Evolutionary conservation across 2,113 vertebrate genomes (phyloP).

Genomic region (Aspidoscelis tigris): DNA sequence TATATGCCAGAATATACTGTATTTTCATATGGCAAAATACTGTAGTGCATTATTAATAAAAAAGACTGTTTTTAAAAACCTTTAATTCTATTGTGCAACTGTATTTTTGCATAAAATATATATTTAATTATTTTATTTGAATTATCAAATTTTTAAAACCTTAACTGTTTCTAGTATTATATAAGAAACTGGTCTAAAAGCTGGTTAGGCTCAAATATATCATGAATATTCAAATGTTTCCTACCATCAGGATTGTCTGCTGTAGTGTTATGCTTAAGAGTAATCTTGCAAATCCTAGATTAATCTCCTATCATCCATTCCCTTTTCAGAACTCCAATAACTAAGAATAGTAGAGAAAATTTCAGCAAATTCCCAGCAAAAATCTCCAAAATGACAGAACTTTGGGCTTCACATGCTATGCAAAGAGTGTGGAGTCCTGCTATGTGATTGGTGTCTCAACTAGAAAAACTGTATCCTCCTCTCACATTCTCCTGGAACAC

Average conservation of each 20-base stretch:
- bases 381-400: too few relatives aligned
- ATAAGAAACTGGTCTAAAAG: neutral
- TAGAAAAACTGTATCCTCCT: too few relatives aligned
- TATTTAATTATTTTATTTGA: neutral
- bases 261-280: too few relatives aligned
- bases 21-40: neutral
- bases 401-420: too few relatives aligned
- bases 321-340: too few relatives aligned
- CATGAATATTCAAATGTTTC: neutral
- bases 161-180: neutral
- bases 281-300: too few relatives aligned
- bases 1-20: too few relatives aligned
- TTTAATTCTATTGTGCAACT: neutral
- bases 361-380: too few relatives aligned
- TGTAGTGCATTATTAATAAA: neutral
- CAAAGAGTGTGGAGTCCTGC: neutral
- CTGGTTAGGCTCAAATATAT: neutral
- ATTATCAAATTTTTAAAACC: neutral
- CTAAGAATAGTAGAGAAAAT: too few relatives aligned
- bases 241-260: too few relatives aligned
- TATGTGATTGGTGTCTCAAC: neutral
- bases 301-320: too few relatives aligned
- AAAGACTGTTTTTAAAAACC: conserved; percentile 9
- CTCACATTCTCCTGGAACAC: too few relatives aligned
- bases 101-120: neutral